Evolutionary conservation across 2,888 invertebrate species (phyloP), one percentile per base, ranked within the genome.

Genomic region (Clivina fossor): DNA sequence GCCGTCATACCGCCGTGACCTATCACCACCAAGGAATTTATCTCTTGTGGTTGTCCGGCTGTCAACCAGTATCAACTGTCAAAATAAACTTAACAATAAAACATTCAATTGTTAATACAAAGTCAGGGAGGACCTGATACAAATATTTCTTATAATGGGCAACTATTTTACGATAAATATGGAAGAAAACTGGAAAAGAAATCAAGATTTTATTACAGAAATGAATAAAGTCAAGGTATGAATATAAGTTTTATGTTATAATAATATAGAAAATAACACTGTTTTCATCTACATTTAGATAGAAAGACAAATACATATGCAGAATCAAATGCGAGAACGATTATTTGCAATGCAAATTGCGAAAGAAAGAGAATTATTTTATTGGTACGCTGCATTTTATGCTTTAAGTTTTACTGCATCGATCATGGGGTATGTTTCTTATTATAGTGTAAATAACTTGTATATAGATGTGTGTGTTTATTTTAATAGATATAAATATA

Each of bases 251-350:
- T 58, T 11, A 3, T 44, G 18, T 20, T 44, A 4, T 26, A 16
- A 16, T 19, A 11, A 53, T 33, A 35, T 51, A 11, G 22, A 26
- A 18, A 40, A 44, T 28, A 28, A 18, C 35, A 15, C 33, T 19
- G 18, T 40, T 24, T 54, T 19, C 61, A 57, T 47, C 24, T 61
- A 62, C 40, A 71, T 69, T 57, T 61, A 85, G 89, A 80, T 88
- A 78, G 89, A 89, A 68, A 77, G 89, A 57, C 88, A 90, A 75
- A 83, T 90, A 61, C 88, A 89, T 68, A 80, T 90, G 78, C 86
- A 85, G 70, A 85, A 86, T 71, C 86, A 88, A 72, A 82, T 90
- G 76, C 80, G 88, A 66, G 86, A 89, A 69, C 76, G 88, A 58
- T 79, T 84, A 73, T 77, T 82, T 72, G 88, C 90, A 0, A 74